Evolutionary conservation across 1,140 invertebrate genomes (phyloP).

Genomic region (Brachionus koreanus): DNA sequence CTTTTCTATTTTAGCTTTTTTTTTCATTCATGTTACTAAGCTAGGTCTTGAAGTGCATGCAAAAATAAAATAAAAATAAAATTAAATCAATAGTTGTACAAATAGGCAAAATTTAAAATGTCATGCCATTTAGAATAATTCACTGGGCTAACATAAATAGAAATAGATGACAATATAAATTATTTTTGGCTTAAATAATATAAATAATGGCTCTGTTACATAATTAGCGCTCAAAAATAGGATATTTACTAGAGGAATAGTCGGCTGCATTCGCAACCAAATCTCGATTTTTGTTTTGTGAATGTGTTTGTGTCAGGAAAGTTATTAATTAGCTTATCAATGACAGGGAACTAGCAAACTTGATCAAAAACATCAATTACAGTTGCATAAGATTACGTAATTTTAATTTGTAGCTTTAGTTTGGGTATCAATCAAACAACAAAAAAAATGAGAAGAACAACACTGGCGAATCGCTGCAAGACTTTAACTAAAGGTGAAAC

Average conservation of each 20-base stretch:
- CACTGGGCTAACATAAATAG: background rate
- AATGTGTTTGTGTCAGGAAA: background rate
- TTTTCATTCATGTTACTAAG: background rate
- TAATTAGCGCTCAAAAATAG: background rate
- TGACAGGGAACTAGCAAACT: background rate
- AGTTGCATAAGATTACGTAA: conserved; percentile 8
- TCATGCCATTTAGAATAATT: background rate
- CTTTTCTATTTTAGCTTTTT: background rate
- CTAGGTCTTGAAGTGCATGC: background rate
- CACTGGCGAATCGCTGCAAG: background rate
- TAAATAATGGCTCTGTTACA: background rate
- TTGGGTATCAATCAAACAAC: background rate
- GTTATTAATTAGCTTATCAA: background rate
- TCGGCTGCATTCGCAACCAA: background rate
- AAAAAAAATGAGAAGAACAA: background rate
- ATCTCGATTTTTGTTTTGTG: background rate
- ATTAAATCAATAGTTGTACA: background rate
- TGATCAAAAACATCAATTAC: background rate
- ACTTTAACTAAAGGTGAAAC: background rate
- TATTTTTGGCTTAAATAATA: background rate
- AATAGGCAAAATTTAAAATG: background rate
- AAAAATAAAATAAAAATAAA: background rate
- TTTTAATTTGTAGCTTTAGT: background rate
- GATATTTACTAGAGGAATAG: background rate
- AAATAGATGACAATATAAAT: background rate